Evolutionary conservation across 2,113 vertebrate genomes (phyloP).

Genomic region (Dolichallabes microphthalmus): DNA sequence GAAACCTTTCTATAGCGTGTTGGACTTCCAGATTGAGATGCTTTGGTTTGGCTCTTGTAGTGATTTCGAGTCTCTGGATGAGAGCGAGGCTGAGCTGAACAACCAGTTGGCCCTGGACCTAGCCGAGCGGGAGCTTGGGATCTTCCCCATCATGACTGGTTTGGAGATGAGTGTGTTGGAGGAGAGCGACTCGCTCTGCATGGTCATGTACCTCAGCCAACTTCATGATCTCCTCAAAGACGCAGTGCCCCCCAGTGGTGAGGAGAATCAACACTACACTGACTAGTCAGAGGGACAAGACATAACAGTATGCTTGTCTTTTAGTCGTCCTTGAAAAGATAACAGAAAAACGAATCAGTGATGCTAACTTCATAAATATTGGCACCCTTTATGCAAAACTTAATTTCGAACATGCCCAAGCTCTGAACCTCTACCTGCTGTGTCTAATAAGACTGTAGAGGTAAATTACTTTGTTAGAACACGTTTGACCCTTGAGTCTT

Average conservation of each 20-base stretch:
- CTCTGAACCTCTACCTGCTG: not conserved
- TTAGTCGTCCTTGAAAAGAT: not conserved
- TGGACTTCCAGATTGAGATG: not conserved
- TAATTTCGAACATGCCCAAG: not conserved
- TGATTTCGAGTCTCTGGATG: slow-evolving; percentile 84
- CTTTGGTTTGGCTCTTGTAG: slow-evolving; percentile 64
- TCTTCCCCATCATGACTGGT: slow-evolving; percentile 90
- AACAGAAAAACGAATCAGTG: not conserved
- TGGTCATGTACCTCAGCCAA: slow-evolving; percentile 98
- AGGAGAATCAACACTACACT: slow-evolving; percentile 51
- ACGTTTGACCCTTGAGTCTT: not conserved
- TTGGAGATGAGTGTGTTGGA: slow-evolving; percentile 86
- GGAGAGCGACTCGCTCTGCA: slow-evolving; percentile 88
- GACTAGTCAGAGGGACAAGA: not conserved
- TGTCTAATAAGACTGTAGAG: not conserved
- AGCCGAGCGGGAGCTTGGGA: slow-evolving; percentile 86
- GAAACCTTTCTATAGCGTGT: not conserved
- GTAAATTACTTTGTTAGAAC: not conserved
- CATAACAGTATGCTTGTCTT: not conserved
- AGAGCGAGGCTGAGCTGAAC: slow-evolving; percentile 77
- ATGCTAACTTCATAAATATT: not conserved
- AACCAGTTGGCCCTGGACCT: slow-evolving; percentile 85
- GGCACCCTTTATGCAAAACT: not conserved
- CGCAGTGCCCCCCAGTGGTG: slow-evolving; percentile 76
- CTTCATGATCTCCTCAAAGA: slow-evolving; percentile 93